phyloP scores from a whole-genome alignment of 2,113 vertebrate species.

The Gobiocypris rarus region DNA sequence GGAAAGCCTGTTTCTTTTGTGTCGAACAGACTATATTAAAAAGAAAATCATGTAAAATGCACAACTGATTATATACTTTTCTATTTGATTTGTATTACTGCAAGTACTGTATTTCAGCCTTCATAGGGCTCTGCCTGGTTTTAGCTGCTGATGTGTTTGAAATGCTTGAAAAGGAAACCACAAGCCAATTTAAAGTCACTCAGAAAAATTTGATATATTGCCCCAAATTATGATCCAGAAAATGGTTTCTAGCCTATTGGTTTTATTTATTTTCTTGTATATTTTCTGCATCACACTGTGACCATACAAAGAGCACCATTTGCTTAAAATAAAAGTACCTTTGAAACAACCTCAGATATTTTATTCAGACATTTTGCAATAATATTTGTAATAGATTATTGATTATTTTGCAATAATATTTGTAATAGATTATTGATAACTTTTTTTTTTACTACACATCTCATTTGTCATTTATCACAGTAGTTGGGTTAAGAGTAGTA shows the following conservation, averaged over 20 bases:
- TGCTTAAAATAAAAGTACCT: constrained; percentile 54
- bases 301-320: constrained; percentile 42
- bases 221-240: neutral
- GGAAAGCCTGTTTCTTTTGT: constrained; percentile 31
- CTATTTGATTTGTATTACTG: constrained; percentile 15
- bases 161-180: neutral
- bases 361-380: constrained; percentile 9
- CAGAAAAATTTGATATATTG: neutral
- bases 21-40: constrained; percentile 17
- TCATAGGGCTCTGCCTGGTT: neutral
- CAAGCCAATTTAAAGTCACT: neutral
- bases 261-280: constrained; percentile 49
- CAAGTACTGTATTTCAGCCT: constrained; percentile 27
- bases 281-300: constrained; percentile 42
- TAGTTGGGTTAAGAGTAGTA: constrained; percentile 27
- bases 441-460: neutral
- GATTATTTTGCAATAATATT: neutral
- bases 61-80: constrained; percentile 31
- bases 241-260: constrained; percentile 22
- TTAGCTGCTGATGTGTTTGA: neutral
- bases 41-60: constrained; percentile 6
- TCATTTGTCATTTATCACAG: neutral
- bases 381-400: neutral
- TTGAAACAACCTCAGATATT: constrained; percentile 25
- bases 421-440: neutral